A percentile compares a stretch with the other conserved stretches of the same genome.
Evolutionary conservation across 2,888 invertebrate genomes (phyloP).

Genomic region (Eudasyphora cyanicolor): DNA sequence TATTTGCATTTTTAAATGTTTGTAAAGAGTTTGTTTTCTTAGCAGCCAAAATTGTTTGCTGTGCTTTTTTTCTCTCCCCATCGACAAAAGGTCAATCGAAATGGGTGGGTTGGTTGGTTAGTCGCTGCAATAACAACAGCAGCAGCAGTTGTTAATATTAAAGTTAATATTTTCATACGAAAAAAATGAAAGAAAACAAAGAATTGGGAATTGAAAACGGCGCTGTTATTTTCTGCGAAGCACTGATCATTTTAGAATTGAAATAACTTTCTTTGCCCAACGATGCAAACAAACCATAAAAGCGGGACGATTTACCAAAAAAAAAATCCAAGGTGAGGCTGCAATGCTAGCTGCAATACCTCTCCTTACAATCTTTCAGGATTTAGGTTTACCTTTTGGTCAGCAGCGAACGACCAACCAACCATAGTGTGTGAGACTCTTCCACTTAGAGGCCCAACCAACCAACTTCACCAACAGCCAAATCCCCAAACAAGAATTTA

Average conservation of each 20-base stretch:
- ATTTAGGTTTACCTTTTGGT: too few relatives aligned
- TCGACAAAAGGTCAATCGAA: conserved; percentile 63
- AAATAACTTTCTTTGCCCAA: conserved; percentile 63
- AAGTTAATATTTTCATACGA: conserved; percentile 64
- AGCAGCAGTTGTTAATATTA: conserved; percentile 42
- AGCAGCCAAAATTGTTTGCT: background rate
- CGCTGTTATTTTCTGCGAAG: background rate
- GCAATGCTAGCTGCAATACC: conserved; percentile 5
- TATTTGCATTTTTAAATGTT: conserved; percentile 46
- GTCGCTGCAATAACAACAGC: background rate
- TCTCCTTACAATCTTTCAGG: background rate
- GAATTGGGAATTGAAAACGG: background rate
- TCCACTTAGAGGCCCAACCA: too few relatives aligned
- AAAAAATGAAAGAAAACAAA: background rate
- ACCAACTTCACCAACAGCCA: conserved; percentile 13
- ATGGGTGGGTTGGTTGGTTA: conserved; percentile 61
- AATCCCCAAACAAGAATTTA: conserved; percentile 60
- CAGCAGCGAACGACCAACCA: too few relatives aligned
- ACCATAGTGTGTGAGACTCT: too few relatives aligned
- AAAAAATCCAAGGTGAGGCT: conserved; percentile 33
- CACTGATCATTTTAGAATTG: conserved; percentile 60
- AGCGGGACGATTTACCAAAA: conserved; percentile 30
- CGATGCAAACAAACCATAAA: conserved; percentile 44
- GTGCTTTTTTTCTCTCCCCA: conserved; percentile 33
- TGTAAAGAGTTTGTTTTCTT: conserved; percentile 44